Base-by-base conservation (phyloP, 2,888 invertebrate species). In the Carpatolechia fugitivella region DNA sequence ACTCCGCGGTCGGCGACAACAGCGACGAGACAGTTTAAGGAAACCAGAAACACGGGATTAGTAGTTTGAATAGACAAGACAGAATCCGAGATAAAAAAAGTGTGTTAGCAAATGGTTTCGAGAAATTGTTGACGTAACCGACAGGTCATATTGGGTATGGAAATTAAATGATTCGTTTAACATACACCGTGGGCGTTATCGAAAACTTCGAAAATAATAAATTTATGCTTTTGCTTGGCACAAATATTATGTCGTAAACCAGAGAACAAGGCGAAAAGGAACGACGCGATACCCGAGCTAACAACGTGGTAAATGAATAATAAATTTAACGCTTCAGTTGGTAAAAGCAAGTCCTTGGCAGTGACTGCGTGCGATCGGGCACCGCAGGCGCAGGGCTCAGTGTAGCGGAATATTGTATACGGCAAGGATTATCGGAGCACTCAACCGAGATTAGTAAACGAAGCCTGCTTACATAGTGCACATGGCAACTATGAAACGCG, bases 241-340 rank as follows among this genome's bases (percentile, higher is more conserved):
- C 18, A 41, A 41, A 41, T 41, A 20, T 41, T 20, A 24, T 24
- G 24, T 24, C 24, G 24, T 24, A 24, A 24, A 24, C 24, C 24
- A 24, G 24, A 24, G 24, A 24, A 6, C 35, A 35, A 35, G 35
- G 35, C 35, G 35, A 35, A 24, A 8, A 10, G 35, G 8, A 10
- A 24, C 46, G 29, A 6, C 29, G 4, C 29, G n/a, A 29, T 47
- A 11, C 31, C 29, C 29, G 18, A 40, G 14, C 31, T 31, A 52
- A 41, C 52, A 31, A 51, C 11, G 51, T 52, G 52, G 41, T 31
- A 52, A 56, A 52, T 56, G 35, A 52, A 56, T 52, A 56, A 52
- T 55, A 56, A 56, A 51, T 16, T 56, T 52, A n/a, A 56, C 52
- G 56, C 52, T 52, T 18, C 30, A n/a, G 52, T 35, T 46, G 30